Conservation (phyloP, 2,797 vertebrate species). For the Danionella dracula region DNA sequence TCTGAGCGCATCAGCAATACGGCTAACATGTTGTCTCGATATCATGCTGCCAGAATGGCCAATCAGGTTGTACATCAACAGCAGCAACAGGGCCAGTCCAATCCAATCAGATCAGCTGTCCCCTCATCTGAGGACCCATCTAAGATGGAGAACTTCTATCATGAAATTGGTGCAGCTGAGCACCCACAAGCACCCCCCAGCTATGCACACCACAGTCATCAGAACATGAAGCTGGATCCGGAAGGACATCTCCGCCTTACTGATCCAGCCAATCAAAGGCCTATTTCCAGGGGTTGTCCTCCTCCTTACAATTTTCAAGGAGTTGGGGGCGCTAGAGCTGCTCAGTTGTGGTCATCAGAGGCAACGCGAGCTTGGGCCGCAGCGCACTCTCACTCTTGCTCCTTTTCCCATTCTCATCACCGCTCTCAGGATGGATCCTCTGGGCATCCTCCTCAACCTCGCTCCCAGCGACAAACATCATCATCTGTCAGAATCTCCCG, state of each 20-base stretch:
- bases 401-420: slow-evolving; percentile 45
- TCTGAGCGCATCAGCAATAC: slow-evolving; percentile 52
- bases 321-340: slow-evolving; percentile 10
- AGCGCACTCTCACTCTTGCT: slow-evolving; percentile 49
- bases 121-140: slow-evolving; percentile 51
- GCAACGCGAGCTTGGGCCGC: slow-evolving; percentile 52
- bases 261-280: slow-evolving; percentile 53
- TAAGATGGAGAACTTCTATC: slow-evolving; percentile 71
- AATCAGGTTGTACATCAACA: slow-evolving; percentile 33
- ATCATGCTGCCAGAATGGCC: slow-evolving; percentile 45
- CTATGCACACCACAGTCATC: slow-evolving; percentile 58
- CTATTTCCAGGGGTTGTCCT: slow-evolving; percentile 36
- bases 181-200: slow-evolving; percentile 51
- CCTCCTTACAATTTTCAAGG: slow-evolving; percentile 40
- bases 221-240: slow-evolving; percentile 49
- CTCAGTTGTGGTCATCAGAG: slow-evolving; percentile 53
- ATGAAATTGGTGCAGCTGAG: slow-evolving; percentile 68
- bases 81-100: slow-evolving; percentile 25
- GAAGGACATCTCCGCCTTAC: slow-evolving; percentile 48
- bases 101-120: slow-evolving; percentile 31
- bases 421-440: slow-evolving; percentile 39
- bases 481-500: slow-evolving; percentile 45
- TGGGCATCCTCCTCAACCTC: slow-evolving; percentile 23
- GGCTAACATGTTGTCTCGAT: slow-evolving; percentile 46
- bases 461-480: slow-evolving; percentile 40